These are phyloP conservation scores for Lysiphlebus fabarum DNA, from an alignment of 1,140 invertebrate species.

Conservation along the genomic window DNA sequence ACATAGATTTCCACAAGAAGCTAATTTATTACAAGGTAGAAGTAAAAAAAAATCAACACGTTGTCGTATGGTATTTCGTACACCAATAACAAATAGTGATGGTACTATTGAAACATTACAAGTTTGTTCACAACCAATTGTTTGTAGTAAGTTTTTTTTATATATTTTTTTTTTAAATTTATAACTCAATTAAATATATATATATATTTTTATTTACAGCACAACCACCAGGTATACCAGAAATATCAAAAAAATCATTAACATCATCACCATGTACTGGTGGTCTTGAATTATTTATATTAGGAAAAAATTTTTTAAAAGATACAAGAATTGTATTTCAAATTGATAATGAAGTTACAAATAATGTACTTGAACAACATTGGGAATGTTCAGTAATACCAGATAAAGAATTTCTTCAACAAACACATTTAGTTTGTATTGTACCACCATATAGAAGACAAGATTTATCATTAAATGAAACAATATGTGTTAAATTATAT, in stretches of 20 bases:
- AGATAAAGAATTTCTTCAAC: conserved; percentile 81
- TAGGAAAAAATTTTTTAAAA: conserved; percentile 96
- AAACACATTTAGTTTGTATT: conserved; percentile 89
- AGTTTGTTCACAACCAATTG: conserved; percentile 87
- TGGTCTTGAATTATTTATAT: conserved; percentile 86
- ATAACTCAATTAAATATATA: neutral
- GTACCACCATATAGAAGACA: conserved; percentile 73
- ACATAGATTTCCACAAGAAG: conserved; percentile 80
- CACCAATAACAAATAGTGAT: conserved; percentile 70
- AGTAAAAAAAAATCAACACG: conserved; percentile 92
- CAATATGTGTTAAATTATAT: conserved; percentile 72
- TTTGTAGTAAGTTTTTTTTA: conserved; percentile 81
- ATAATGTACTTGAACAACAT: conserved; percentile 50
- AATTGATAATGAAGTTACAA: conserved; percentile 57
- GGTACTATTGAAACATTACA: conserved; percentile 82
- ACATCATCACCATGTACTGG: conserved; percentile 75
- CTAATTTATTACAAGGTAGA: conserved; percentile 57
- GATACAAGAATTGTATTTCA: conserved; percentile 88
- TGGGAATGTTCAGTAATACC: conserved; percentile 78
- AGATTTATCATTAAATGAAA: conserved; percentile 60
- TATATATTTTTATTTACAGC: conserved; percentile 59
- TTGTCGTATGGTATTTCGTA: conserved; percentile 92
- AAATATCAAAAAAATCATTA: conserved; percentile 91
- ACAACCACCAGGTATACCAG: conserved; percentile 91
- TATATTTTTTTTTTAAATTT: conserved; percentile 4